Evolutionary conservation across 2,797 vertebrate genomes (phyloP).

Genomic region (Enteromius viviparus): DNA sequence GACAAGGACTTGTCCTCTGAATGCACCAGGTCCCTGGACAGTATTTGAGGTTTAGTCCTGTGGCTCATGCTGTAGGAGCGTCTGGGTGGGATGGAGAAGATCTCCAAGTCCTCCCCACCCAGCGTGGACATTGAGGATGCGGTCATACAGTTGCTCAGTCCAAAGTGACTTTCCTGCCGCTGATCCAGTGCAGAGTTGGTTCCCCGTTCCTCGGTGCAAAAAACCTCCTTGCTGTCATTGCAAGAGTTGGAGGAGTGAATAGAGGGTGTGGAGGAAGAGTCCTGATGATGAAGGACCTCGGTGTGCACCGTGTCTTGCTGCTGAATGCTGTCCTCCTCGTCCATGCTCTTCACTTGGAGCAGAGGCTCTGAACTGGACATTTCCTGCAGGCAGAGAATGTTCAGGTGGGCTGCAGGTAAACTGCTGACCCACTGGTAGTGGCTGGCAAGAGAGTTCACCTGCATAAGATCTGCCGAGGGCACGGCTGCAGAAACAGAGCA

Average conservation of each 20-base stretch:
- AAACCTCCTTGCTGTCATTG: slow-evolving; percentile 68
- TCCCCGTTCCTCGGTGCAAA: slow-evolving; percentile 59
- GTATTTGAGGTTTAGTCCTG: slow-evolving; percentile 70
- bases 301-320: slow-evolving; percentile 69
- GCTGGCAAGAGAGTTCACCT: slow-evolving; percentile 60
- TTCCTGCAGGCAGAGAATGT: slow-evolving; percentile 78
- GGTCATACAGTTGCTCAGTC: slow-evolving; percentile 76
- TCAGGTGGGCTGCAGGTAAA: slow-evolving; percentile 76
- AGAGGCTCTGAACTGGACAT: slow-evolving; percentile 73
- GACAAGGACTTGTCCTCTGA: slow-evolving; percentile 34
- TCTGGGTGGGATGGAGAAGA: slow-evolving; percentile 60
- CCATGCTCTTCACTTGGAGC: slow-evolving; percentile 58
- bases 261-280: slow-evolving; percentile 69
- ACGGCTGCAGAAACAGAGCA: slow-evolving; percentile 75
- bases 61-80: slow-evolving; percentile 66
- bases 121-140: slow-evolving; percentile 72
- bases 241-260: slow-evolving; percentile 69
- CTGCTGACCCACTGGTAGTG: slow-evolving; percentile 78
- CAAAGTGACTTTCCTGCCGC: slow-evolving; percentile 65
- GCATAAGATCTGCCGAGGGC: slow-evolving; percentile 71
- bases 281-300: slow-evolving; percentile 75
- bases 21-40: background rate
- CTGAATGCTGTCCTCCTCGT: slow-evolving; percentile 62
- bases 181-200: slow-evolving; percentile 5
- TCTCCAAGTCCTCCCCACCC: slow-evolving; percentile 61